Evolutionary conservation across 2,113 vertebrate species (phyloP).

Genomic region (Dipodomys stephensi): DNA sequence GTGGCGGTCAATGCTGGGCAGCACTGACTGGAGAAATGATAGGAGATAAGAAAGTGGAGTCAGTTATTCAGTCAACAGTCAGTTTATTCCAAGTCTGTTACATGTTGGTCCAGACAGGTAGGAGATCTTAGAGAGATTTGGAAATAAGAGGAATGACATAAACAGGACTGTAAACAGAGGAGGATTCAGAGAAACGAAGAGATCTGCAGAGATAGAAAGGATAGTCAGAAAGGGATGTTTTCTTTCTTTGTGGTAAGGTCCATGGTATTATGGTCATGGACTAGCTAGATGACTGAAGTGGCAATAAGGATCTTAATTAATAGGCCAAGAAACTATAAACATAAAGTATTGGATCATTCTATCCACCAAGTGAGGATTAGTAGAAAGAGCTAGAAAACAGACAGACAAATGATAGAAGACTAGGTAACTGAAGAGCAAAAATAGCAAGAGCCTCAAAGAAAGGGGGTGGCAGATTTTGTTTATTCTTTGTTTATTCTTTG

Average conservation of each 20-base stretch:
- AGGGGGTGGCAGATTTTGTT: background rate
- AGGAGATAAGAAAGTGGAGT: background rate
- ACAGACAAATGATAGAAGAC: background rate
- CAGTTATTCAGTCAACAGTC: background rate
- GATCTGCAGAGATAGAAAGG: background rate
- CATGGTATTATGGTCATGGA: background rate
- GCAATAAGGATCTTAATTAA: background rate
- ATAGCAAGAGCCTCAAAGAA: background rate
- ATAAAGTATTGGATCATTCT: background rate
- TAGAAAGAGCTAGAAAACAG: background rate
- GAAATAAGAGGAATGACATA: slow-evolving; percentile 26
- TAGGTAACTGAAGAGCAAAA: background rate
- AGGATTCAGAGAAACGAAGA: background rate
- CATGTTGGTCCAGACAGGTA: background rate
- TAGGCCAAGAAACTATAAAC: background rate
- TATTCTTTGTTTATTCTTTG: background rate
- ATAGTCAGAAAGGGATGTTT: background rate
- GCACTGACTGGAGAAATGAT: background rate
- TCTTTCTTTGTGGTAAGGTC: background rate
- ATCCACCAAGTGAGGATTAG: background rate
- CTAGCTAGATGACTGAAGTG: background rate
- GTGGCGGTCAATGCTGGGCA: background rate
- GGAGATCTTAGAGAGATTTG: background rate
- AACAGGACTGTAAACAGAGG: background rate
- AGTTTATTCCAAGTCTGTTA: background rate